Evolutionary conservation across 2,888 invertebrate genomes (phyloP).

Genomic region (Catotricha subobsoleta): DNA sequence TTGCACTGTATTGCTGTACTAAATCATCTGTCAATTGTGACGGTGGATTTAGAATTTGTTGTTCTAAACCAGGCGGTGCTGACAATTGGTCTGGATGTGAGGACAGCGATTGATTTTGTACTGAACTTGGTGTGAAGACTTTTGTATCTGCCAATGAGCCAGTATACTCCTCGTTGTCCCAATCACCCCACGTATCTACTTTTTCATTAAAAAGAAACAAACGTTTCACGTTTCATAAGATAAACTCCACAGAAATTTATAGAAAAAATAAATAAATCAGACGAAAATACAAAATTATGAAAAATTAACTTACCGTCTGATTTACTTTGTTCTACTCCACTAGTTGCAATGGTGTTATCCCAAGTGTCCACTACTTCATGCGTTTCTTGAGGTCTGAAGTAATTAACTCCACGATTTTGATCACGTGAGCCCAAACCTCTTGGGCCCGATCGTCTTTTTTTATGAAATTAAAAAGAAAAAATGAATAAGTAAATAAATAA

Average conservation of each 20-base stretch:
- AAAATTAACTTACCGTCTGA: too few relatives aligned
- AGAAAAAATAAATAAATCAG: too few relatives aligned
- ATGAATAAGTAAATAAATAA: neutral
- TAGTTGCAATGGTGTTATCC: conserved; percentile 33
- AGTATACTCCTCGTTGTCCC: conserved; percentile 89
- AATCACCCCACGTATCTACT: conserved; percentile 45
- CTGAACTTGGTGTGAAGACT: conserved; percentile 62
- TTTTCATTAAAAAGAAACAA: too few relatives aligned
- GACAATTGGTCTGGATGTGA: conserved; percentile 1
- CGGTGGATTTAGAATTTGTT: conserved; percentile 23
- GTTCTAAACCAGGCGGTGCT: conserved; percentile 31
- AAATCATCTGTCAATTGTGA: conserved; percentile 16
- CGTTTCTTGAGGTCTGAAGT: conserved; percentile 21
- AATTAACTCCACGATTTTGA: conserved; percentile 17
- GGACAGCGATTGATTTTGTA: conserved; percentile 19
- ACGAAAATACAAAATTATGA: too few relatives aligned
- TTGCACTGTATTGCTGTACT: conserved; percentile 19
- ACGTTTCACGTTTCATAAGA: too few relatives aligned
- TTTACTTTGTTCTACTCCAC: conserved; percentile 20
- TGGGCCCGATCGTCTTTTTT: conserved; percentile 13
- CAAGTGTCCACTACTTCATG: conserved; percentile 34
- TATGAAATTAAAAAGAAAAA: neutral
- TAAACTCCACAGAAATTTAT: too few relatives aligned
- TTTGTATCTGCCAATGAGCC: conserved; percentile 87
- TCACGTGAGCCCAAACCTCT: conserved; percentile 15